Evolutionary conservation across 2,113 vertebrate species (phyloP).

Genomic region (Atractosteus spatula): DNA sequence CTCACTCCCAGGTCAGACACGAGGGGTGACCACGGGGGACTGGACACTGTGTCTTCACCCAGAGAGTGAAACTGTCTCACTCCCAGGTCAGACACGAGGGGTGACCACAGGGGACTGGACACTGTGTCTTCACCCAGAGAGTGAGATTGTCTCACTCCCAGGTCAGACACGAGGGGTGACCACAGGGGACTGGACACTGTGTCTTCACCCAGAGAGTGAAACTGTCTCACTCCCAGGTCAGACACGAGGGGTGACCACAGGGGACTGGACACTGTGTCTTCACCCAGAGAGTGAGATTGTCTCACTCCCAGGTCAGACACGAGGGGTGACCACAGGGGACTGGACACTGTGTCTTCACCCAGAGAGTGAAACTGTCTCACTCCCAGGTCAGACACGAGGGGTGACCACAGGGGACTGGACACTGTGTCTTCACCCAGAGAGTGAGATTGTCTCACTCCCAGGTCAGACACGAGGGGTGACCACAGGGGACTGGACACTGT

Average conservation of each 20-base stretch:
- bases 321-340: not conserved
- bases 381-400: too few species aligned
- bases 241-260: too few species aligned
- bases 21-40: too few species aligned
- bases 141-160: slow-evolving; percentile 73
- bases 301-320: slow-evolving; percentile 68
- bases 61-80: not conserved
- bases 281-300: slow-evolving; percentile 67
- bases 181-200: not conserved
- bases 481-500: not conserved
- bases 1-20: too few species aligned
- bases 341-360: not conserved
- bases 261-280: slow-evolving; percentile 50
- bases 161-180: slow-evolving; percentile 48
- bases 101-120: too few species aligned
- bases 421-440: slow-evolving; percentile 61
- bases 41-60: too few species aligned
- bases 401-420: too few species aligned
- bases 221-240: too few species aligned
- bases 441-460: slow-evolving; percentile 73
- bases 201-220: not conserved
- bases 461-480: slow-evolving; percentile 48
- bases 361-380: not conserved
- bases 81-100: too few species aligned
- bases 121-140: slow-evolving; percentile 61